Conservation (phyloP, 2,888 invertebrate genomes). For the Heliothis peltigera region DNA sequence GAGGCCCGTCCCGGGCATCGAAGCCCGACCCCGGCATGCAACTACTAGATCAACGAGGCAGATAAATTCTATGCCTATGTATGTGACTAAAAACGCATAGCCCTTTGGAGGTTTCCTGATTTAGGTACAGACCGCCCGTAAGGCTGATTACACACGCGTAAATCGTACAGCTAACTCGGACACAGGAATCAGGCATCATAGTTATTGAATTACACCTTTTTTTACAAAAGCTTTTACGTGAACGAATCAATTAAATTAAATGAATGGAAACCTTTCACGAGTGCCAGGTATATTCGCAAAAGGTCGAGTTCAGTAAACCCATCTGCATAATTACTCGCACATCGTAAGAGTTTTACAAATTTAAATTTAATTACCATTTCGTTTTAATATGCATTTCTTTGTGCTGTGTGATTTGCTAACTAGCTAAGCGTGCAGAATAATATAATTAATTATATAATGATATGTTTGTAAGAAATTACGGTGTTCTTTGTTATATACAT, state of each 20-base stretch:
- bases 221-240: constrained; percentile 21
- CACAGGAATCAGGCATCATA: constrained; percentile 13
- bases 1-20: no score
- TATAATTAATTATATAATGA: no score
- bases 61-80: no score
- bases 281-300: constrained; percentile 24
- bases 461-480: not conserved
- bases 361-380: constrained; percentile 55
- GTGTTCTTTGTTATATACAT: no score
- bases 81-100: no score
- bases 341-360: constrained; percentile 47
- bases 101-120: no score
- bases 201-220: constrained; percentile 30
- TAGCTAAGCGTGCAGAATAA: constrained; percentile 9
- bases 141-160: no score
- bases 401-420: constrained; percentile 2
- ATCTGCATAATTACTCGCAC: constrained; percentile 53
- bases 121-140: no score
- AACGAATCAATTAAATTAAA: constrained; percentile 50
- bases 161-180: not conserved
- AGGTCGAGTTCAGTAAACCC: constrained; percentile 52
- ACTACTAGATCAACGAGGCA: no score
- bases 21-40: no score
- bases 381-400: constrained; percentile 18
- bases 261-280: constrained; percentile 39